Base-by-base conservation (phyloP, 2,888 invertebrate species). In the Microchrysa polita region DNA sequence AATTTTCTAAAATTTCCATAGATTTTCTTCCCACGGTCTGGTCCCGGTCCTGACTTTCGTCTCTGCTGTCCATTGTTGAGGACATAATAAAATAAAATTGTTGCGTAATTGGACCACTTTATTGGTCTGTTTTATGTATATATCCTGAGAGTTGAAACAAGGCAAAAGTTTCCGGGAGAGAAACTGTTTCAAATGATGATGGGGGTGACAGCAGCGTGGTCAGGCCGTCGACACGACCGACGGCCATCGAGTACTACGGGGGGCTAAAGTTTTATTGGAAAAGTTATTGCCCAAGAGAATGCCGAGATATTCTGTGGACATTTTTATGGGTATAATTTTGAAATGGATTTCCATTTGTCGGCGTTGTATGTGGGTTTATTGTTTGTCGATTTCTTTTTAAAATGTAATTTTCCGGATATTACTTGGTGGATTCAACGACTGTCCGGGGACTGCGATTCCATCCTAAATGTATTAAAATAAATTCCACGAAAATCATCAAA, bases 101-200 rank as follows among this genome's bases (percentile, higher is more conserved):
- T 48, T 23, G 44, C 65, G 65, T 65, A 65, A 65, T 65, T 65
- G 48, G 18, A 18, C 65, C 65, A 48, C 65, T 65, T 65, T 65
- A 65, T 65, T 44, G 65, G 48, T 44, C 10, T 34, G 40, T 7
- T 61, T 61, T 61, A 61, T 61, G 18, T 20, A 10, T n/a, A n/a
- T 52, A 52, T 52, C 27, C 27, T 34, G 27, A n/a, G n/a, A n/a
- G 27, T 34, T 48, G 16, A 48, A 48, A 48, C 48, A 48, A 34
- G 48, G 48, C 48, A 48, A 4, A 48, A 48, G 48, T 34, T 34
- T 34, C 27, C 27, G 27, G 27, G 16, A 10, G 48, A 7, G 12
- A 42, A n/a, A 48, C 12, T 48, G 42, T n/a, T 7, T 34, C 27
- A 34, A 34, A 34, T 34, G 4, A 34, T 34, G 4, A 34, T 34